Evolutionary conservation across 2,113 vertebrate genomes (phyloP), one percentile per base, ranked within the genome.

Genomic region (Strix aluco): DNA sequence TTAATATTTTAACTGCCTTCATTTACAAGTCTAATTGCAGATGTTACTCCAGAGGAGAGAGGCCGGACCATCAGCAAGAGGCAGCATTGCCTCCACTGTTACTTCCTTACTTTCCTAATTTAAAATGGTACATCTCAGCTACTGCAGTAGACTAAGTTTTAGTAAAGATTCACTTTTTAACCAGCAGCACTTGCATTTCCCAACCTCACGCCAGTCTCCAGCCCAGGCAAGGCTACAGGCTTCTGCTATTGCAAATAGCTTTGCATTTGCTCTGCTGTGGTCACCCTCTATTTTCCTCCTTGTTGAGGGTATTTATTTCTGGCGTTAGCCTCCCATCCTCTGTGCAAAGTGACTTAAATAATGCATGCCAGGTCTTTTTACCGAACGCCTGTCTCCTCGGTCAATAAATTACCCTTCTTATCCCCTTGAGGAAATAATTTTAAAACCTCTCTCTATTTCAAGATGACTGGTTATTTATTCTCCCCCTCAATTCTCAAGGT

Each of bases 1-100:
- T 96, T 26, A 97, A 97, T 94, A 94, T 85, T 97, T 91, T 29
- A 96, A 13, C 27, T 9, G 5, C 87, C 88, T 66, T 96, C 66
- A n/a, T 97, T 92, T 90, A 47, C 90, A 81, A 93, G 83, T 57
- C 77, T 44, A 78, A 84, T 47, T 30, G 71, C 75, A 46, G 65
- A 67, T 40, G 30, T 55, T 27, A 36, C 71, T 88, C 66, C 20
- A 15, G 67, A 79, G 81, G 13, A 40, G 51, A 91, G 49, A 46
- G 62, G 29, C 52, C 3, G 44, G 73, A 23, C 18, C 81, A 36
- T 32, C 69, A 51, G 55, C 13, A 5, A 77, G 69, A 10, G 8
- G 40, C 38, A 32, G 44, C 44, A 18, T 46, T 46, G 44, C 16
- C 44, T 17, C 44, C 44, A 46, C 23, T 3, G 8, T 11, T 23